A percentile compares a stretch with the other conserved stretches of the same genome.
These are phyloP conservation scores for Stigmatopora argus DNA, from an alignment of 2,113 vertebrate genomes.

Conservation along the genomic window DNA sequence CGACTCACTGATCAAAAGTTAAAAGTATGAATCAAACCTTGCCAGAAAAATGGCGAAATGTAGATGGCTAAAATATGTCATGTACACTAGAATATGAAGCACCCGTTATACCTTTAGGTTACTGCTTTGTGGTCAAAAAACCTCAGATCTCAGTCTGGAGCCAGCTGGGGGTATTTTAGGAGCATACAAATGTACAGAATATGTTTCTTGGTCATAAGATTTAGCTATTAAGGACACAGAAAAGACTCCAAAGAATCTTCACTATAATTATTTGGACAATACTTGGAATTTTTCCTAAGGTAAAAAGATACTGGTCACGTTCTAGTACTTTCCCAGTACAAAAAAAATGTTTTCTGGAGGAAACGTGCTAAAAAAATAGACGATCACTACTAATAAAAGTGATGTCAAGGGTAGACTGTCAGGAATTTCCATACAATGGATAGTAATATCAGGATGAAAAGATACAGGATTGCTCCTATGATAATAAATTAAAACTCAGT, in stretches of 20 bases:
- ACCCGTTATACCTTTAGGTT: background rate
- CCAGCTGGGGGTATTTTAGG: background rate
- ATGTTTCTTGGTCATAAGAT: too few relatives aligned
- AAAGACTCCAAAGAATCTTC: too few relatives aligned
- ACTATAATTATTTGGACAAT: slow-evolving; percentile 1
- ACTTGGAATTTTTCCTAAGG: too few relatives aligned
- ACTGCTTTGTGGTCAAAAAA: background rate
- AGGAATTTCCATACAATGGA: background rate
- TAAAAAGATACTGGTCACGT: background rate
- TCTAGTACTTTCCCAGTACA: background rate
- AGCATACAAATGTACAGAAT: background rate
- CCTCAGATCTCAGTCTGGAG: background rate
- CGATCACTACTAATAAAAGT: background rate
- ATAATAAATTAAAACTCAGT: background rate
- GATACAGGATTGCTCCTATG: background rate
- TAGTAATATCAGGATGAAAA: background rate
- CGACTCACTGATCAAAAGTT: background rate
- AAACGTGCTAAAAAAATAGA: background rate
- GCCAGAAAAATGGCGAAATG: too few relatives aligned
- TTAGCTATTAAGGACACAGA: too few relatives aligned
- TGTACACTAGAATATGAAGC: too few relatives aligned
- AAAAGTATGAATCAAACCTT: background rate
- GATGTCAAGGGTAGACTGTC: background rate
- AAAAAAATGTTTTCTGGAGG: background rate
- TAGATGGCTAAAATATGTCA: too few relatives aligned